Base-by-base conservation (phyloP, 2,113 vertebrate species). In the Oostethus manadensis region DNA sequence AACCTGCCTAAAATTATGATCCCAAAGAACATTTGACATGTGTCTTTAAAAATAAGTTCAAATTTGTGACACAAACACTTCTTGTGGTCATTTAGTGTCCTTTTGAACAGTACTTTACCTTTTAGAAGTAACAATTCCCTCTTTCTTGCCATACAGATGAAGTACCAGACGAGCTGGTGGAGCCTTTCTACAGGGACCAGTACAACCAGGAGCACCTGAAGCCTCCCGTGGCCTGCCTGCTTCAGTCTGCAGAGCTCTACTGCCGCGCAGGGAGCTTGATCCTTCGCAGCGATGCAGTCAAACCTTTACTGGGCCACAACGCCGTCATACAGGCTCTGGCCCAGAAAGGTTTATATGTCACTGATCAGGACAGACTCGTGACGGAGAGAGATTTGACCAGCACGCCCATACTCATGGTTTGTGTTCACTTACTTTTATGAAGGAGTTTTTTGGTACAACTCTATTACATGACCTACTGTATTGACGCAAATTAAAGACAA, bases 141-240 rank as follows among this genome's bases (percentile, higher is more conserved):
- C 54, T 58, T n/a, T 58, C 40, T 56, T 17, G 29, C 42, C 7
- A 49, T 70, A 1, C 74, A 99, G 97, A 99, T 80, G 93, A 93
- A 6, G 88, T 99, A 70, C 95, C 96, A 47, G 91, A 93, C 74
- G 96, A 98, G 33, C 88, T 99, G 47, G 85, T 66, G 20, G 93
- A 98, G 54, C 97, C 97, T 0, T 93, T 97, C 84, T 99, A 98
- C 82, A 93, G 89, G 56, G 97, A 98, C 84, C 96, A 98, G 87
- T 99, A 98, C 81, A 93, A 94, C 70, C 95, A 98, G 82, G 96
- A 98, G 81, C 96, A 98, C 86, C 92, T 98, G 82, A 99, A 99
- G 67, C 96, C 96, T 3, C 94, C 94, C 0, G 93, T 99, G 46
- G 94, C 92, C 46, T 91, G 91, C 67, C 87, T 98, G 78, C 92